These are phyloP conservation scores for Drosophila mayaguana DNA, from an alignment of 2,888 invertebrate species.

Conservation along the genomic window DNA sequence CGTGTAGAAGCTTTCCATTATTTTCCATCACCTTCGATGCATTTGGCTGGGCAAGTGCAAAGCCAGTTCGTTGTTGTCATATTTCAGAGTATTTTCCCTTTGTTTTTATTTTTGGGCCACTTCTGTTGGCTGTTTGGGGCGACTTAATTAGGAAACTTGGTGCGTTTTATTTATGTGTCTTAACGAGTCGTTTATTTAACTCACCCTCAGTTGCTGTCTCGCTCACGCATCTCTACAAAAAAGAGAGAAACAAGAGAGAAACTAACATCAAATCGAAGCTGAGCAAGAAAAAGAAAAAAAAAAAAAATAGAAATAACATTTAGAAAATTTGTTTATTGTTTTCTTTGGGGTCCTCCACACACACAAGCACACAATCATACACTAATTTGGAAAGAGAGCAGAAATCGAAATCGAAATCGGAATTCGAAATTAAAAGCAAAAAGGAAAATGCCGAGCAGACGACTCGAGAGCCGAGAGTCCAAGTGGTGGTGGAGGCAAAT, in stretches of 20 bases:
- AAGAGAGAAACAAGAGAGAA: background rate
- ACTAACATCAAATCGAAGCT: conserved; percentile 63
- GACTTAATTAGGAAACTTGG: conserved; percentile 79
- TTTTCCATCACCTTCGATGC: background rate
- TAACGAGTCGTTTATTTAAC: conserved; percentile 81
- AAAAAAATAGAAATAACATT: conserved; percentile 40
- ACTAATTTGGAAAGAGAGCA: conserved; percentile 48
- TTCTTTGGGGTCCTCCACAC: conserved; percentile 67
- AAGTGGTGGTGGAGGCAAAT: conserved; percentile 44
- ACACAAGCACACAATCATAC: conserved; percentile 27
- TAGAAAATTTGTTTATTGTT: conserved; percentile 78
- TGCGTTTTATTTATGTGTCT: conserved; percentile 79
- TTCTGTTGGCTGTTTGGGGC: conserved; percentile 44
- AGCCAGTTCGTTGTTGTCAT: conserved; percentile 18
- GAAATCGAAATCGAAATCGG: conserved; percentile 45
- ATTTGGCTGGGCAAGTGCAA: conserved; percentile 16
- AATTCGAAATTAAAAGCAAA: conserved; percentile 58
- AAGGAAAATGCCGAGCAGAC: conserved; percentile 25
- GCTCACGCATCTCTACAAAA: conserved; percentile 36
- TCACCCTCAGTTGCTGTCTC: conserved; percentile 37
- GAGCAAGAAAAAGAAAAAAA: conserved; percentile 19
- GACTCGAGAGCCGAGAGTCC: conserved; percentile 18
- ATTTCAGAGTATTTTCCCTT: background rate
- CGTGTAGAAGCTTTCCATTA: background rate
- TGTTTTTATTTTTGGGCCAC: conserved; percentile 46